Evolutionary conservation across 2,113 vertebrate genomes (phyloP).

Genomic region (Saguinus imperator): DNA sequence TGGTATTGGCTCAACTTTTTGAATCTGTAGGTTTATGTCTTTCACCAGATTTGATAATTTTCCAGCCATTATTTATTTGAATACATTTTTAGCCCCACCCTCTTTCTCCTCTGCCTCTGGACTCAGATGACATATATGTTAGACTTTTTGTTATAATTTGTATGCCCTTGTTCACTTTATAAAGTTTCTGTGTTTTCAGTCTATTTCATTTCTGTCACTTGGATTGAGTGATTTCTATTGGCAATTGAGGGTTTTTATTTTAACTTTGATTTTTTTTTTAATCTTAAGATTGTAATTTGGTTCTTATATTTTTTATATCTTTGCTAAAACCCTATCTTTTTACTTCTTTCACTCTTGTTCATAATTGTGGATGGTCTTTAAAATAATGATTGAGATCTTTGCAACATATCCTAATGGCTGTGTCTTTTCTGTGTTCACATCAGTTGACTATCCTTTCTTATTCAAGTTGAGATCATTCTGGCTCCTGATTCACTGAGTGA

Average conservation of each 20-base stretch:
- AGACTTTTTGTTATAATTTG: not conserved
- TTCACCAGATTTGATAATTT: not conserved
- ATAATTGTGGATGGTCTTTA: not conserved
- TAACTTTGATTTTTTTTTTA: not conserved
- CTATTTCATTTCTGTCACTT: not conserved
- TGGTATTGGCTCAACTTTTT: not conserved
- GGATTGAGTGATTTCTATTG: not conserved
- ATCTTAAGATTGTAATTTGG: not conserved
- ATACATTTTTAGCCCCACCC: not conserved
- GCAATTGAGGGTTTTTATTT: not conserved
- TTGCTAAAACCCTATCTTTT: not conserved
- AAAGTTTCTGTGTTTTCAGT: too few species aligned
- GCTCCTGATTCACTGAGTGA: not conserved
- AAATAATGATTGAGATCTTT: not conserved
- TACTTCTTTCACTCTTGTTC: not conserved
- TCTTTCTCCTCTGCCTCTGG: not conserved
- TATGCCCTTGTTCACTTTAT: not conserved
- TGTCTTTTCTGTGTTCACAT: not conserved
- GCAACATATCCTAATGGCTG: not conserved
- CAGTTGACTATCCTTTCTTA: not conserved
- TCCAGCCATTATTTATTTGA: not conserved
- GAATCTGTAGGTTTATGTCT: not conserved
- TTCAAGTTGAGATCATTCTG: not conserved
- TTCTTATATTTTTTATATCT: not conserved
- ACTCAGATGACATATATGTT: not conserved